A percentile compares a stretch with the other conserved stretches of the same genome.
These are phyloP conservation scores for Zapus hudsonius DNA, from an alignment of 2,113 vertebrate species.

Conservation along the genomic window DNA sequence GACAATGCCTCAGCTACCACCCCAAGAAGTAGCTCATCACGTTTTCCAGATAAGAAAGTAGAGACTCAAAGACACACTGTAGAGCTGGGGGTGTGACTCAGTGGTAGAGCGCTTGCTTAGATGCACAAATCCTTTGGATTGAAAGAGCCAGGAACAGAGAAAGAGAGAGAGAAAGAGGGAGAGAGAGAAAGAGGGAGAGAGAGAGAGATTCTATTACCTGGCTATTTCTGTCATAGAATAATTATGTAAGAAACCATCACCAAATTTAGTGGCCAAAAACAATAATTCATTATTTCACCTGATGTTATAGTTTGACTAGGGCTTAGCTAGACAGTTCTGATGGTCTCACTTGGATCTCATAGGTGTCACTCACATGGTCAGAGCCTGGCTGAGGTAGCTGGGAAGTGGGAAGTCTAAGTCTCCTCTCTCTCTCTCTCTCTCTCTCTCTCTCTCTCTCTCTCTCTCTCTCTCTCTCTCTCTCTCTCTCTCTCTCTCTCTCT, in stretches of 20 bases:
- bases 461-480: neutral
- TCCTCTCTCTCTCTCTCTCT: neutral
- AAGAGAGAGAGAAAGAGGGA: too few relatives aligned
- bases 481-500: too few relatives aligned
- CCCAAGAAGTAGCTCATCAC: neutral
- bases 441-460: neutral
- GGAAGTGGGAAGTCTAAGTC: neutral
- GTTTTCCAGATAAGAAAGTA: conserved; percentile 35
- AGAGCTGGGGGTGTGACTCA: neutral
- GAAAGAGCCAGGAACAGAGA: neutral
- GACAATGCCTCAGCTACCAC: neutral
- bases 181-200: neutral
- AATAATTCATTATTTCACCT: neutral
- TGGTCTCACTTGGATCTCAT: neutral
- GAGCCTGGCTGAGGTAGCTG: neutral
- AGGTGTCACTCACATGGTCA: neutral
- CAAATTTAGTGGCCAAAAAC: neutral
- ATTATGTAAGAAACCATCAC: neutral
- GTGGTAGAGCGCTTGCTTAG: neutral
- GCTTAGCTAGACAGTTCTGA: neutral
- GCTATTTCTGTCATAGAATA: neutral
- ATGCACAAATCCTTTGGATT: neutral
- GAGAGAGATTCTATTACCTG: neutral
- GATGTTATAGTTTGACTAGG: neutral
- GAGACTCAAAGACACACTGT: neutral